A percentile compares a stretch with the other conserved stretches of the same genome.
phyloP scores from a whole-genome alignment of 2,797 vertebrate species.

The Rhynchonycteris naso region DNA sequence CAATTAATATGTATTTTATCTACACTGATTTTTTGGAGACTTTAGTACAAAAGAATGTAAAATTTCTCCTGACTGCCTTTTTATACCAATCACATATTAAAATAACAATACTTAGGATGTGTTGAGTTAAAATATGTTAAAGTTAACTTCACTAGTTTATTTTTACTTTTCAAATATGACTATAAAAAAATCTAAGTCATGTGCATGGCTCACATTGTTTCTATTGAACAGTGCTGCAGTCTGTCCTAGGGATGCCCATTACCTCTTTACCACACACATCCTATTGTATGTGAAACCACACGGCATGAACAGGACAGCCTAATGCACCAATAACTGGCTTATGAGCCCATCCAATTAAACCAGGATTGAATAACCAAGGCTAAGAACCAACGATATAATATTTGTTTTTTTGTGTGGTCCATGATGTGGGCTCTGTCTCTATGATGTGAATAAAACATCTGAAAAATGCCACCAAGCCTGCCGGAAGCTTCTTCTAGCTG shows the following conservation, averaged over 20 bases:
- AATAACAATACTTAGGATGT: conserved; percentile 27
- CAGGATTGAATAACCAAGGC: background rate
- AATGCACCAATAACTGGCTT: background rate
- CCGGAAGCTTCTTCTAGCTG: background rate
- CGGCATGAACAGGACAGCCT: background rate
- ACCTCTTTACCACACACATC: background rate
- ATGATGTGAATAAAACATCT: background rate
- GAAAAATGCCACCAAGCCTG: background rate
- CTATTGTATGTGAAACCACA: background rate
- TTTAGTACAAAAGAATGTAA: background rate
- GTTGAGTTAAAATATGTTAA: conserved; percentile 30
- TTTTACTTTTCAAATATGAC: conserved; percentile 24
- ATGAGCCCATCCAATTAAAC: background rate
- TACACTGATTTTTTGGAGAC: conserved; percentile 32
- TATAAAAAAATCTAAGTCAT: background rate
- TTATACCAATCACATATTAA: conserved; percentile 32
- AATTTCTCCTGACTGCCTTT: conserved; percentile 48
- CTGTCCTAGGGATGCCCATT: background rate
- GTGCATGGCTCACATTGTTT: background rate
- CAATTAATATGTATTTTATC: background rate
- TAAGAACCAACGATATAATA: background rate
- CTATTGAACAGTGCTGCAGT: background rate
- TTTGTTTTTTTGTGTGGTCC: background rate
- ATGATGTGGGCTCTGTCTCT: background rate
- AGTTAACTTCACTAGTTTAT: conserved; percentile 16